Conservation (phyloP, 2,888 invertebrate genomes). For the Cephus pulcher region DNA sequence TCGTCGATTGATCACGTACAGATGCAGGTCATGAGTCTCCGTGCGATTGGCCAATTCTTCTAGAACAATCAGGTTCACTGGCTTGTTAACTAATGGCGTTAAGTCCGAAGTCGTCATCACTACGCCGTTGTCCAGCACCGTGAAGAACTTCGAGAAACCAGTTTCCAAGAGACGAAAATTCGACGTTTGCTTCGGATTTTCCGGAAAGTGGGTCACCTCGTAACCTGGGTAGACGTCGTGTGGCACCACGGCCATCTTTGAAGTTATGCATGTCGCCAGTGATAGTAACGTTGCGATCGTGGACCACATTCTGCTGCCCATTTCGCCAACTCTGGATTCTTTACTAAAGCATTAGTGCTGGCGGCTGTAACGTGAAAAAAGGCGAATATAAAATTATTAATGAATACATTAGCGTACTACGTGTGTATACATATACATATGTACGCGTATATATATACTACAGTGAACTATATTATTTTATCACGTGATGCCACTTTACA, state of each 20-base stretch:
- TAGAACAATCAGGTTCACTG: constrained; percentile 83
- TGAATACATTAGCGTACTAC: neutral
- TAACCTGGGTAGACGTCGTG: constrained; percentile 92
- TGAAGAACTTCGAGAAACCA: constrained; percentile 86
- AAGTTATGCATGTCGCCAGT: constrained; percentile 29
- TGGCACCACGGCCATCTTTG: constrained; percentile 75
- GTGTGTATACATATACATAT: neutral
- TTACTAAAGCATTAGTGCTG: constrained; percentile 58
- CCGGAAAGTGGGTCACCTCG: constrained; percentile 83
- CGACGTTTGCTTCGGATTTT: constrained; percentile 69
- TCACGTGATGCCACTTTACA: neutral
- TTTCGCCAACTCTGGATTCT: constrained; percentile 22
- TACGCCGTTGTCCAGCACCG: constrained; percentile 87
- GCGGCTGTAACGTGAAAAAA: constrained; percentile 1
- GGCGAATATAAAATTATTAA: neutral
- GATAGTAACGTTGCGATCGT: constrained; percentile 42
- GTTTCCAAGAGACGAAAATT: constrained; percentile 80
- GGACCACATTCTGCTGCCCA: constrained; percentile 53
- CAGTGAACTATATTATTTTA: neutral
- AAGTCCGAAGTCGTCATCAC: constrained; percentile 92
- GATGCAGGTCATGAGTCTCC: constrained; percentile 81
- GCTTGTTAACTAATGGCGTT: constrained; percentile 82
- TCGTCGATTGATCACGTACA: constrained; percentile 85
- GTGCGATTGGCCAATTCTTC: constrained; percentile 86
- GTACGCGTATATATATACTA: too few relatives aligned